Base-by-base conservation (phyloP, 1,140 invertebrate species). In the Eriocheir sinensis region DNA sequence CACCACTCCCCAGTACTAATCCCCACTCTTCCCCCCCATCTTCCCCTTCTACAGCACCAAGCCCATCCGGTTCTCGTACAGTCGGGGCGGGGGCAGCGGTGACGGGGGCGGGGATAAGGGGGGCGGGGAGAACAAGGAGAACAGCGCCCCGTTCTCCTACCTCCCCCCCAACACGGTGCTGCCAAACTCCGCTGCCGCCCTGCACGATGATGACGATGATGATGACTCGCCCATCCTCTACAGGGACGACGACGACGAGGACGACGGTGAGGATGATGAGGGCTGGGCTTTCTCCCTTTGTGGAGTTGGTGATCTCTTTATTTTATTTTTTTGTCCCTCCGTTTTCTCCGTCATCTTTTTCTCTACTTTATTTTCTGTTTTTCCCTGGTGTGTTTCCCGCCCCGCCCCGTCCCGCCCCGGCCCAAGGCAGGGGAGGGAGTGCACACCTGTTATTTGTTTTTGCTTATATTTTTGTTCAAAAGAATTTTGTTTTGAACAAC, bases 141-240 rank as follows among this genome's bases (percentile, higher is more conserved):
- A 96, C 92, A 96, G 93, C 21, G 95, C 92, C 34, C 95, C 95
- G 0, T 96, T 96, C 85, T 91, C 93, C 0, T 95, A 96, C 44
- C 91, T 96, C 36, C 94, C 95, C 34, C 95, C 93, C 44, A 95
- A 92, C 93, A 95, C 93, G 15, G 93, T 92, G 12, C 83, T 95
- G 15, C 93, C 94, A 34, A 92, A 94, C 60, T 93, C n/a, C 95
- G 3, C 79, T 95, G 48, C 95, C 94, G 36, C 93, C 93, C 2
- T 92, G 17, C 96, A 96, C 41, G 96, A 96, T 94, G 97, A 97
- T 95, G 97, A 97, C 93, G 97, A 97, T 92, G 97, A 97, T 93
- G 97, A 97, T 34, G 98, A 98, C 96, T 98, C 98, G 30, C 98
- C 98, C 30, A 98, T 98, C 90, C 97, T 98, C 44, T 98, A 98